Base-by-base conservation (phyloP, 1,140 invertebrate species). In the Parasteatoda tepidariorum region DNA sequence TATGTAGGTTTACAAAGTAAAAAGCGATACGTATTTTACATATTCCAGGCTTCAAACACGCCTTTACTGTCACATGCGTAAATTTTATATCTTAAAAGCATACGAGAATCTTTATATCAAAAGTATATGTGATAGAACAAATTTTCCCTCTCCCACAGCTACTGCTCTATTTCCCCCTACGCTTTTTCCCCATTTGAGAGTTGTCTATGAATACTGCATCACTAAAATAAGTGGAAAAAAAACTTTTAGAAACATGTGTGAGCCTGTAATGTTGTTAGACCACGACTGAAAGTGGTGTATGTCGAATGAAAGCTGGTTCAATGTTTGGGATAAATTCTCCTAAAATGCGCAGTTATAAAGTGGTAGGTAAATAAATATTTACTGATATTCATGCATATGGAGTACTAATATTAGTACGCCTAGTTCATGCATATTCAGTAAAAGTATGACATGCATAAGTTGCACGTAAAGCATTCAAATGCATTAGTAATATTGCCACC, bases 31-130 rank as follows among this genome's bases (percentile, higher is more conserved):
- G 4, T 31, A 79, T 79, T 79, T 79, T 79, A 54, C 76, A 79
- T 79, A 79, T 57, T 64, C 26, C 64, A 73, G 18, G 15, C 15
- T 54, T 22, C 18, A 57, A n/a, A 30, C 55, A 74, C 38, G 55
- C 71, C 55, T 26, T 26, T 31, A 34, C 76, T 79, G 76, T 79
- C 76, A 79, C 41, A 66, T 3, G 26, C 57, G 76, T 79, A 79
- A 79, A 79, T 79, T 79, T 79, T 79, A 79, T 68, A 79, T 79
- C 76, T 68, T 68, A 79, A 79, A 79, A 79, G 76, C 76, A 68
- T 79, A 66, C 34, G 48, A 2, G 30, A 38, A 18, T 28, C 62
- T 57, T 62, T 66, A 30, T 66, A 64, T 78, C 34, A 48, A 7
- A 55, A 33, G 31, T 38, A 55, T 68, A 67, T 67, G 13, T 61